These are phyloP conservation scores for Bombus affinis DNA, from an alignment of 1,140 invertebrate species.

Conservation along the genomic window DNA sequence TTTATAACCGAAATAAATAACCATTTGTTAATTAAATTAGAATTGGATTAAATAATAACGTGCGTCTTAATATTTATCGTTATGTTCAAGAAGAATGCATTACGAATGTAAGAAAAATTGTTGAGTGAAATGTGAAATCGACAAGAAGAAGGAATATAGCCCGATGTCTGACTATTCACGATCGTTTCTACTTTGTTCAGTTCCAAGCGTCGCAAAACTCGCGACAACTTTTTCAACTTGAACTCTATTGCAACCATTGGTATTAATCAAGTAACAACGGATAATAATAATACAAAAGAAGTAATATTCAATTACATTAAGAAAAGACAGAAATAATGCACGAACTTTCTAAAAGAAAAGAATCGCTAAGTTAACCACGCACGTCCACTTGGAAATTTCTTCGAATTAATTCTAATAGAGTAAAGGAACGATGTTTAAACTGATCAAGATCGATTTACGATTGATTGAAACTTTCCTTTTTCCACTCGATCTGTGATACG, in stretches of 20 bases:
- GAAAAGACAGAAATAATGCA: constrained; percentile 3
- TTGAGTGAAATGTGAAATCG: not conserved
- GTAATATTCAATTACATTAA: not conserved
- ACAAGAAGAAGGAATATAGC: not conserved
- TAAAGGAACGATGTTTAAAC: constrained; percentile 10
- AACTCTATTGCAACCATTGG: not conserved
- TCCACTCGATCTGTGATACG: too few species aligned
- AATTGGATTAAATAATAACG: not conserved
- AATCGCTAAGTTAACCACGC: constrained; percentile 32
- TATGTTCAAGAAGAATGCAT: not conserved
- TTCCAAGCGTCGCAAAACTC: not conserved
- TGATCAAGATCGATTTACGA: constrained; percentile 6
- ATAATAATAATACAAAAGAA: not conserved
- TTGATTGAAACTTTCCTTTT: not conserved
- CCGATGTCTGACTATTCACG: not conserved
- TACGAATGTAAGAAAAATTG: not conserved
- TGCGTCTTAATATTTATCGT: not conserved
- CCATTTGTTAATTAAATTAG: not conserved
- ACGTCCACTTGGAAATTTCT: not conserved
- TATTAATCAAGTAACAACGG: not conserved
- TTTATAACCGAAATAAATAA: not conserved
- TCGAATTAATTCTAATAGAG: constrained; percentile 2
- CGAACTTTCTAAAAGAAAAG: not conserved
- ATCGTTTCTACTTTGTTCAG: constrained; percentile 7
- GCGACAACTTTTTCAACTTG: not conserved